Evolutionary conservation across 53 echinoderm and acorn worm genomes (phyloP), one percentile per base, ranked within the genome.

Genomic region (Luidia sarsii): DNA sequence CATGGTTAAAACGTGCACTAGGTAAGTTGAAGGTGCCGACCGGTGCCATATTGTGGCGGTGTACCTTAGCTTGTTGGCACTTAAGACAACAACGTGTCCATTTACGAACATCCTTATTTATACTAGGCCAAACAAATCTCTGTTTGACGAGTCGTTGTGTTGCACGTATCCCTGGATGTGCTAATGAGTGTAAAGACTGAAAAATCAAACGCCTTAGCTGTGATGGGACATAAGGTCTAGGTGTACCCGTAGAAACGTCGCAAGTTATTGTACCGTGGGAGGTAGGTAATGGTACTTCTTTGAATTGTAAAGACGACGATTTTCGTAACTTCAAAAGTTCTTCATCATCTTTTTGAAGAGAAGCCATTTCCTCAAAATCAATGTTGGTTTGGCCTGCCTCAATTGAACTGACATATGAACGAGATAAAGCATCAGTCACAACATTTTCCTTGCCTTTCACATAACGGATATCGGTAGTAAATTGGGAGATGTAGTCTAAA

Each of bases 11-110:
- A 19, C 70, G 38, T 4, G 75, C 85, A 22, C 71, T 62, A 21
- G 86, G 86, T 14, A 65, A 38, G 25, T 31, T 33, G 21, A 87
- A 87, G 18, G 82, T 87, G 23, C 87, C 87, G 2, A 87, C 23
- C 20, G 82, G 82, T 0, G 82, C 62, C 31, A 30, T 69, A 13
- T 29, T 38, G 45, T 86, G 80, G 3, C 80, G 51, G 25, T 69
- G 70, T 1, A 68, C 60, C 36, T 86, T 86, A 4, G 86, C 65
- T 16, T 33, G 67, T 25, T 86, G 70, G n/a, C 86, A 79, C 15
- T 66, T n/a, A 3, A 75, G 13, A 32, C 86, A 86, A 33, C 19
- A 7, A 22, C 62, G 52, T 0, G 86, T 65, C 81, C 87, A 87
- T 31, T n/a, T 41, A 87, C 64, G n/a, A n/a, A n/a, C n/a, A n/a